Conservation (phyloP, 2,797 vertebrate species). For the Nyctalus aviator region DNA sequence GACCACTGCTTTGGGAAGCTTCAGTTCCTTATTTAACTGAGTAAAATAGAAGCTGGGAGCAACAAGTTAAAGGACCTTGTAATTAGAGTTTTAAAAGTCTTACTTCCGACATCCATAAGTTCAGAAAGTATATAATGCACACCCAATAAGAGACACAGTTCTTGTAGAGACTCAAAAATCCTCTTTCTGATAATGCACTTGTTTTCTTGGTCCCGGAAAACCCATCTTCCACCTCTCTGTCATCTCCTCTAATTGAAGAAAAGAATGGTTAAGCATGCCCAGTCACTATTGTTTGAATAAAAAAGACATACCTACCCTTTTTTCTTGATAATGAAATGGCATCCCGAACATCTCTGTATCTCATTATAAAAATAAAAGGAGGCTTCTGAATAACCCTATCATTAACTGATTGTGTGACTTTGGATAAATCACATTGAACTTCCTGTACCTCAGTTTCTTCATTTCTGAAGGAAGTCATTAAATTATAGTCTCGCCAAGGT, state of each 20-base stretch:
- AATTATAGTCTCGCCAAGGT: background rate
- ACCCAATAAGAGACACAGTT: background rate
- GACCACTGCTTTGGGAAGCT: slow-evolving; percentile 3
- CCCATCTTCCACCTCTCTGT: background rate
- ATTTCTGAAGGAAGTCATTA: slow-evolving; percentile 34
- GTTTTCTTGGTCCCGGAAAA: slow-evolving; percentile 55
- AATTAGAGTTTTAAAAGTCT: slow-evolving; percentile 72
- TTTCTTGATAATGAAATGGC: background rate
- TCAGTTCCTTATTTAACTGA: background rate
- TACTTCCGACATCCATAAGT: background rate
- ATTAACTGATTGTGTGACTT: slow-evolving; percentile 39
- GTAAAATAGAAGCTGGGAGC: slow-evolving; percentile 39
- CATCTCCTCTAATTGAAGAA: slow-evolving; percentile 47
- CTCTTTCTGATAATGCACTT: background rate
- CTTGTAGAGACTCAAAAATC: slow-evolving; percentile 59
- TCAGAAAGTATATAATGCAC: too few species aligned
- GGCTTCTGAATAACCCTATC: slow-evolving; percentile 4
- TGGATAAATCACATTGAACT: background rate
- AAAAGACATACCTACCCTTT: background rate
- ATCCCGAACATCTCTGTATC: slow-evolving; percentile 45
- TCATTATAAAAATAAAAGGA: slow-evolving; percentile 44
- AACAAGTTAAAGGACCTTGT: slow-evolving; percentile 51
- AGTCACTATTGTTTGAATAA: slow-evolving; percentile 19
- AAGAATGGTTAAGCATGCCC: background rate
- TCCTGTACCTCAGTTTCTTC: slow-evolving; percentile 49